Percentiles rank a stretch among this genome's conserved stretches.
phyloP scores from a whole-genome alignment of 1,140 invertebrate species.

The Tyrophagus putrescentiae region DNA sequence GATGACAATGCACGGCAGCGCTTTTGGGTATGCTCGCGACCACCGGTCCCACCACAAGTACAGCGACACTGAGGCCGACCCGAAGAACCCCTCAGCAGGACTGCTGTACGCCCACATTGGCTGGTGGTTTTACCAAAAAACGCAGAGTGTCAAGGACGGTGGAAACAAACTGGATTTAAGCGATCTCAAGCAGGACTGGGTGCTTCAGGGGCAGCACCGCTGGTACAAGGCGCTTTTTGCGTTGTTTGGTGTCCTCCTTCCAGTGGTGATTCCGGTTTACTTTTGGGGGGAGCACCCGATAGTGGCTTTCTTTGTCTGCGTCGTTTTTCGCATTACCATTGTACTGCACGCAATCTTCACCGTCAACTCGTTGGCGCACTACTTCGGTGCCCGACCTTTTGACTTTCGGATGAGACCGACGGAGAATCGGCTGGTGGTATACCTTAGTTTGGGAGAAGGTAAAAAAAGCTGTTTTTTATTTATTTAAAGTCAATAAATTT shows the following conservation, averaged over 20 bases:
- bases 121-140: slow-evolving; percentile 77
- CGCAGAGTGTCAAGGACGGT: slow-evolving; percentile 70
- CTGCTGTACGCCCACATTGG: slow-evolving; percentile 79
- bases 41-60: slow-evolving; percentile 68
- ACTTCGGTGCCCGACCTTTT: slow-evolving; percentile 73
- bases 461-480: slow-evolving; percentile 44
- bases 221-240: not conserved
- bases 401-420: slow-evolving; percentile 45
- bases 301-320: slow-evolving; percentile 26
- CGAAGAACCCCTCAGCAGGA: slow-evolving; percentile 58
- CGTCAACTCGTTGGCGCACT: slow-evolving; percentile 39
- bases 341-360: slow-evolving; percentile 43
- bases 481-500: no score
- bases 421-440: slow-evolving; percentile 38
- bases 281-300: not conserved
- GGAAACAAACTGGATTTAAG: slow-evolving; percentile 50
- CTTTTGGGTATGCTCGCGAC: slow-evolving; percentile 71
- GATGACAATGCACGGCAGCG: slow-evolving; percentile 52
- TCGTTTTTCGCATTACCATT: slow-evolving; percentile 37
- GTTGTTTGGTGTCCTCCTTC: not conserved
- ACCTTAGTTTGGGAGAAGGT: slow-evolving; percentile 39
- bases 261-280: not conserved
- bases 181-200: not conserved
- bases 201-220: not conserved
- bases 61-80: slow-evolving; percentile 61